Base-by-base conservation (phyloP, 2,113 vertebrate species). In the Ptilorrhoa leucosticta region DNA sequence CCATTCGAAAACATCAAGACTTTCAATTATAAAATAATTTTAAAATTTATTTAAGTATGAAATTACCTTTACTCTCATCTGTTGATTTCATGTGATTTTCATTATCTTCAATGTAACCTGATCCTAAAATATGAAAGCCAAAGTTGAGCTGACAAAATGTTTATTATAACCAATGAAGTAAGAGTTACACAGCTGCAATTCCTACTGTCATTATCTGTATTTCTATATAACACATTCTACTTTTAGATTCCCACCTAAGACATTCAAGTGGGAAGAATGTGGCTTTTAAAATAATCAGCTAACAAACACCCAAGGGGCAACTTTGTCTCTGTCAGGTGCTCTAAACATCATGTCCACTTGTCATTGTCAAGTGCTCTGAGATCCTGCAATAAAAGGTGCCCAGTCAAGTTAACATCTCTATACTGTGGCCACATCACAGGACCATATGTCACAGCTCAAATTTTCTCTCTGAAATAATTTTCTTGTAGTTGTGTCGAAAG, bases 51-150 rank as follows among this genome's bases (percentile, higher is more conserved):
- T 72, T 39, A 94, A 69, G 13, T 65, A 33, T 81, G 31, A 64
- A 95, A 91, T 98, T 97, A 98, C 98, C 98, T 98, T 97, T 97
- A 88, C 90, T 98, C n/a, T 98, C 98, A 93, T 97, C 97, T 87
- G 97, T 30, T 84, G 98, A 51, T 90, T 97, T 98, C 88, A 96
- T 63, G 60, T 98, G 97, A 58, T 98, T 98, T 96, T 97, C 97
- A 87, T 64, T 90, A 50, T 98, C 97, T 91, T 98, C 98, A 75
- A 89, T 96, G 76, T 98, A 98, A 88, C 77, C 94, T 93, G 93
- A 87, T 69, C 91, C 96, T 97, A 97, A 96, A 89, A 86, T 44
- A 81, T 37, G 81, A 54, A 93, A 94, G 64, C 20, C 87, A 66
- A 92, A 94, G 11, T 45, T 89, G 20, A 94, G 44, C 44, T 76